Base-by-base conservation (phyloP, 1,140 invertebrate genomes). In the Cyphomyrmex costatus region DNA sequence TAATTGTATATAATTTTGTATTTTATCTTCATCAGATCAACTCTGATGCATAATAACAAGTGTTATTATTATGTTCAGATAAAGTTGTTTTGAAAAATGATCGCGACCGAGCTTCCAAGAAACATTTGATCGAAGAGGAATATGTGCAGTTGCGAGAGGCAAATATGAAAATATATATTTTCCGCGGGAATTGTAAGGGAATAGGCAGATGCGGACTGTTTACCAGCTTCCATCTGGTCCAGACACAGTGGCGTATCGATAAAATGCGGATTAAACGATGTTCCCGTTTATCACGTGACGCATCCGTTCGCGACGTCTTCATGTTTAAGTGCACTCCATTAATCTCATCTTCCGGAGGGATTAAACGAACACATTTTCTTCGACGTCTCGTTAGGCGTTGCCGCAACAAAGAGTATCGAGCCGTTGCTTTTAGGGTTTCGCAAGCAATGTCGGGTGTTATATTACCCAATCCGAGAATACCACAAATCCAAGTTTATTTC, bases 241-340 rank as follows among this genome's bases (percentile, higher is more conserved):
- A 90, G 88, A 90, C 88, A 80, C 10, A 56, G 68, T 60, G 86
- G 76, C 88, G 88, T 76, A 74, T 70, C 86, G 56, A 76, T 87
- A 71, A 60, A 80, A 73, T 53, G 65, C 49, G 68, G 83, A 90
- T 85, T 79, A 51, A 85, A 51, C 63, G 30, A 53, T 19, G 42
- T 42, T 30, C 30, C 68, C 78, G 68, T 85, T 89, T 89, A 65
- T 88, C 46, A 27, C 53, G 21, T n/a, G 24, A 63, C 16, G 27
- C n/a, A 27, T 76, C 78, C 36, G 42, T 36, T 71, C 30, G 65
- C 58, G 71, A 33, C 53, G 56, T 88, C 42, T 60, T 36, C n/a
- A 5, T 8, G 16, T 21, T 30, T 86, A 83, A 83, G 79, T 83
- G 79, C 68, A 74, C 79, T 74, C 7, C 51, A 86, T 89, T 89